Evolutionary conservation across 2,888 invertebrate species (phyloP).

Genomic region (Pseudococcus viburni): DNA sequence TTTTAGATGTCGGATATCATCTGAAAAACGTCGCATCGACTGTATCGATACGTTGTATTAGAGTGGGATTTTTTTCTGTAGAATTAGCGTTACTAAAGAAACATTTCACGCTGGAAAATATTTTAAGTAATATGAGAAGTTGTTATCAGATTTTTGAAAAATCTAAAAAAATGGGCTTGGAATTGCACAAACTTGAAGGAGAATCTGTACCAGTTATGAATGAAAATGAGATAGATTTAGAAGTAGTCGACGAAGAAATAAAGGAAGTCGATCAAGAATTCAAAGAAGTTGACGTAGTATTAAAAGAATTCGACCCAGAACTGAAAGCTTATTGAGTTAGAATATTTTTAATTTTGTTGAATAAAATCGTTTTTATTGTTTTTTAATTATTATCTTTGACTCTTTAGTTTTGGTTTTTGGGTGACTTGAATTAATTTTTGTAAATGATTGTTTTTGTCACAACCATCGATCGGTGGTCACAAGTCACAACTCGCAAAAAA

Average conservation of each 20-base stretch:
- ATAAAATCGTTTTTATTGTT: background rate
- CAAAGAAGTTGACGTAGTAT: too few relatives aligned
- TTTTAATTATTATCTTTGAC: background rate
- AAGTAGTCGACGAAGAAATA: background rate
- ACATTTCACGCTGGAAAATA: slow-evolving; percentile 83
- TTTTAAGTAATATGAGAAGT: slow-evolving; percentile 78
- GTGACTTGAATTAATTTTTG: too few relatives aligned
- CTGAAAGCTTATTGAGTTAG: background rate
- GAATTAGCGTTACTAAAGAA: slow-evolving; percentile 84
- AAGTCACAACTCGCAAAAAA: too few relatives aligned
- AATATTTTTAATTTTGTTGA: background rate
- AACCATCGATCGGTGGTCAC: too few relatives aligned
- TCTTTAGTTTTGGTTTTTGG: too few relatives aligned
- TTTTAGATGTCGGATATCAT: slow-evolving; percentile 87
- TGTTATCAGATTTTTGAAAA: slow-evolving; percentile 71
- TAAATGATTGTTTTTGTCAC: too few relatives aligned
- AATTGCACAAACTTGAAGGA: background rate
- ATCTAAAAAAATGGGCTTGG: background rate
- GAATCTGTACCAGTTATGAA: background rate
- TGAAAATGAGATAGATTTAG: background rate
- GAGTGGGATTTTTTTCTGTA: slow-evolving; percentile 85
- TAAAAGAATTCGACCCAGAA: background rate
- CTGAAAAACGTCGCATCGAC: slow-evolving; percentile 87
- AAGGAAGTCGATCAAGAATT: too few relatives aligned
- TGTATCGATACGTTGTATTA: slow-evolving; percentile 83